Base-by-base conservation (phyloP, 2,797 vertebrate species). In the Synanceia verrucosa region DNA sequence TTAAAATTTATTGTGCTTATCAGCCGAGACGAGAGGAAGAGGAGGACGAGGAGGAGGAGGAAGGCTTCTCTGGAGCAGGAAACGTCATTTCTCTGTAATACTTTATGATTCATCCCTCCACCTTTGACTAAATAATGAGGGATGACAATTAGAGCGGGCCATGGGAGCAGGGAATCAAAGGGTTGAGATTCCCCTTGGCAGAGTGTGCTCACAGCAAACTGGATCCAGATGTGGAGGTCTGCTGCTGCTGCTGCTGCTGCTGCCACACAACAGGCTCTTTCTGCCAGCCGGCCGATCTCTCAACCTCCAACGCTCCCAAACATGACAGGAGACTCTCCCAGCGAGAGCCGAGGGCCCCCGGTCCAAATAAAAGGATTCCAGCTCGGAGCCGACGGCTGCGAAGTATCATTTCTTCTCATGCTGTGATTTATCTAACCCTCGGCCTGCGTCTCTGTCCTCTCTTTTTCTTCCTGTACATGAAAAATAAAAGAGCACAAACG, bases 121-220 rank as follows among this genome's bases (percentile, higher is more conserved):
- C 93, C 93, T 94, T 91, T 89, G 90, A 94, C 91, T 91, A 91
- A 90, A 88, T 94, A 94, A 94, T 93, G 89, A 94, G 91, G 88
- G 87, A 92, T 94, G 92, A 92, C 92, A 92, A 94, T 95, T 93
- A 93, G 85, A 93, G 86, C 75, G 52, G 89, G 81, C 87, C 88
- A 78, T 77, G 88, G 88, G 92, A 91, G 89, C 67, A 82, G 83
- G n/a, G 81, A 93, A 91, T 94, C 92, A 92, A 91, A 94, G 92
- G 75, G 79, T 82, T 82, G 83, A 89, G 91, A 92, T 91, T 90
- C 90, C 82, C 88, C 78, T 91, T 91, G 92, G 93, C 92, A 89
- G 88, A 93, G 85, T 83, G 73, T 58, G 81, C 89, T 92, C 84
- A 79, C 70, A 69, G 86, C 89, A 94, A 95, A 96, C 89, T 92